phyloP scores from a whole-genome alignment of 2,888 invertebrate genomes.

The Ceraclea dissimilis region DNA sequence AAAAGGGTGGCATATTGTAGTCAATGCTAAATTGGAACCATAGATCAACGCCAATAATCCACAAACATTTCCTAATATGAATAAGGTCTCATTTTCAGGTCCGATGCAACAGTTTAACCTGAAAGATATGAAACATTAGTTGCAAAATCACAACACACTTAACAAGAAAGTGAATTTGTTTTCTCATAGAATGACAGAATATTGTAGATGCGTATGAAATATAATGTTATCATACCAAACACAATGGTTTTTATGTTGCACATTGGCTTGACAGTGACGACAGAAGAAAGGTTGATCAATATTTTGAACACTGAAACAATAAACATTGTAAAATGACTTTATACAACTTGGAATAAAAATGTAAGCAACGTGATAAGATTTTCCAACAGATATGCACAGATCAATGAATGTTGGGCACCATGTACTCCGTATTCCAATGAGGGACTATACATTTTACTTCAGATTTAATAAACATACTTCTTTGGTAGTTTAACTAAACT shows the following conservation, averaged over 20 bases:
- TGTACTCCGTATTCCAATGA: too few relatives aligned
- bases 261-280: slow-evolving; percentile 18
- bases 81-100: slow-evolving; percentile 68
- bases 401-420: too few relatives aligned
- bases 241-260: slow-evolving; percentile 18
- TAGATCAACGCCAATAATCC: slow-evolving; percentile 60
- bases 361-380: too few relatives aligned
- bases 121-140: too few relatives aligned
- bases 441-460: too few relatives aligned
- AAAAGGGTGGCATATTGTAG: slow-evolving; percentile 80
- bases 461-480: background rate
- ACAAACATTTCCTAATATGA: slow-evolving; percentile 58
- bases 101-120: slow-evolving; percentile 84
- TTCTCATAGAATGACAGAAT: too few relatives aligned
- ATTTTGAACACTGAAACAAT: slow-evolving; percentile 9
- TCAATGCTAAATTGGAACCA: slow-evolving; percentile 74
- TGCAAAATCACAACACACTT: too few relatives aligned
- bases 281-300: slow-evolving; percentile 15
- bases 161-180: too few relatives aligned
- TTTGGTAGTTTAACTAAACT: background rate
- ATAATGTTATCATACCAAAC: slow-evolving; percentile 28
- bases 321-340: background rate
- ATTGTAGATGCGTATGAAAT: too few relatives aligned
- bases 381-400: too few relatives aligned
- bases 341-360: too few relatives aligned